These are phyloP conservation scores for Sympetrum striolatum DNA, from an alignment of 2,888 invertebrate species.

Conservation along the genomic window DNA sequence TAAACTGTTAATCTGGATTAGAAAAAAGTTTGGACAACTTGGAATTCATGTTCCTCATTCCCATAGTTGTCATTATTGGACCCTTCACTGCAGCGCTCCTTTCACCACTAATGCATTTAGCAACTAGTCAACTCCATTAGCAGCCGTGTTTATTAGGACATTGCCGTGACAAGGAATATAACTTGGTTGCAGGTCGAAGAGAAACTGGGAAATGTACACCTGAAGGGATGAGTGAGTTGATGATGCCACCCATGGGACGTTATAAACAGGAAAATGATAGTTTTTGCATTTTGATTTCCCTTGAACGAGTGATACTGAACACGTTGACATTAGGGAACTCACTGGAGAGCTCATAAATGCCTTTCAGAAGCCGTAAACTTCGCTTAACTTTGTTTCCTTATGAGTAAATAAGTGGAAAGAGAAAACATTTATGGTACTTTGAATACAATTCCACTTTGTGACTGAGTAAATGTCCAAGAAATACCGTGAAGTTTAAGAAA, in stretches of 20 bases:
- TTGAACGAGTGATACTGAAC: too few species aligned
- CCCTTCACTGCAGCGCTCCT: not conserved
- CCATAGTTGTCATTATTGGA: not conserved
- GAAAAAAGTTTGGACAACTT: not conserved
- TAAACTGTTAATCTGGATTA: not conserved
- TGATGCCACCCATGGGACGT: not conserved
- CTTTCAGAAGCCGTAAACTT: too few species aligned
- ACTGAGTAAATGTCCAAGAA: too few species aligned
- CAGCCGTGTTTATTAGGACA: not conserved
- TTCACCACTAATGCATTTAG: constrained; percentile 15
- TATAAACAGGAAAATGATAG: not conserved
- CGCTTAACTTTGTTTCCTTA: too few species aligned
- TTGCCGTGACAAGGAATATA: constrained; percentile 6
- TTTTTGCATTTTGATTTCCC: not conserved
- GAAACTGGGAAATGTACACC: not conserved
- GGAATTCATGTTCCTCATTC: not conserved
- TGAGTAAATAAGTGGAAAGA: too few species aligned
- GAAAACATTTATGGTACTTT: too few species aligned
- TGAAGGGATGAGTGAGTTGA: not conserved
- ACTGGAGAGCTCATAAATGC: too few species aligned
- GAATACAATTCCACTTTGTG: too few species aligned
- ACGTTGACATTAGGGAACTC: too few species aligned
- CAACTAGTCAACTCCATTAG: constrained; percentile 28
- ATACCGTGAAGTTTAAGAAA: too few species aligned
- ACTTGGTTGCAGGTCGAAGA: not conserved